phyloP scores from a whole-genome alignment of 2,113 vertebrate species.

The Patagioenas fasciata region DNA sequence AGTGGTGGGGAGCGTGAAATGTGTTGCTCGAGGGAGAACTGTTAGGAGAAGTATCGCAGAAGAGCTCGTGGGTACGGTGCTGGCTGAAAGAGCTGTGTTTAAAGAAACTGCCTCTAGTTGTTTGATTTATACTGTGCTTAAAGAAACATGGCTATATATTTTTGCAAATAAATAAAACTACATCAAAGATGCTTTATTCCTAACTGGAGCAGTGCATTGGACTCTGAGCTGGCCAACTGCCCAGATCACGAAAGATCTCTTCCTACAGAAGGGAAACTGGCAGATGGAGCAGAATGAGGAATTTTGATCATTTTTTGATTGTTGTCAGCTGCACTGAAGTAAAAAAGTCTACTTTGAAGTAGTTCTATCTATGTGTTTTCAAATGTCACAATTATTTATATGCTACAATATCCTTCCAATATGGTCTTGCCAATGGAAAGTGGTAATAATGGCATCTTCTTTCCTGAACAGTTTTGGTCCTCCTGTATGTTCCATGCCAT shows the following conservation, averaged over 20 bases:
- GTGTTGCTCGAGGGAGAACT: background rate
- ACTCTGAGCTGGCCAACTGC: background rate
- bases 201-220: background rate
- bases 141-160: background rate
- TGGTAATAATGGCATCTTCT: background rate
- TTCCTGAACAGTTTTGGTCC: background rate
- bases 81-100: background rate
- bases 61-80: background rate
- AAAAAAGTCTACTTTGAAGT: background rate
- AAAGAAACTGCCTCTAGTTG: background rate
- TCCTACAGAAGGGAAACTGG: background rate
- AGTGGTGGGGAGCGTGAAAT: background rate
- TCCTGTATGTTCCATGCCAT: background rate
- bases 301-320: accelerated
- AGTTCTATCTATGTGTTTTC: background rate
- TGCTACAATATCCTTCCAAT: background rate
- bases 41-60: background rate
- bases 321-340: background rate
- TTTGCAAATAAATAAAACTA: background rate
- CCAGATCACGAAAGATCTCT: background rate
- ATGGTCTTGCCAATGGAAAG: background rate
- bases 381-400: background rate
- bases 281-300: background rate
- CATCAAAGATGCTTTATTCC: background rate
- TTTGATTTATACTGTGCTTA: background rate